A percentile compares a stretch with the other conserved stretches of the same genome.
Conservation (phyloP, 2,113 vertebrate genomes). For the Scolopax mira region DNA sequence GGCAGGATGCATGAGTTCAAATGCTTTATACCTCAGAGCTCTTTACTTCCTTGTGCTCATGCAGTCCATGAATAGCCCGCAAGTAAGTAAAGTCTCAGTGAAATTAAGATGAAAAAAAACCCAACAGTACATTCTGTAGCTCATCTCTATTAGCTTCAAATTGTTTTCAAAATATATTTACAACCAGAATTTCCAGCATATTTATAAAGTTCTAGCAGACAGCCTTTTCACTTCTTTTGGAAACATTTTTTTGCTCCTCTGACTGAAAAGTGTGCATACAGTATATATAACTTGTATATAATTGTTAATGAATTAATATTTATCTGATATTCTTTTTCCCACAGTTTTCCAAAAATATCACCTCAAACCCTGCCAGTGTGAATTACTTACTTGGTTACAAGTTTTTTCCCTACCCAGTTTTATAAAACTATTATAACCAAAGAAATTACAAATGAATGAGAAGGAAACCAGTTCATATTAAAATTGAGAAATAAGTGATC, state of each 20-base stretch:
- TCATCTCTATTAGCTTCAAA: neutral
- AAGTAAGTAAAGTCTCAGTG: neutral
- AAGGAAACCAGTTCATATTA: neutral
- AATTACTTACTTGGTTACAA: neutral
- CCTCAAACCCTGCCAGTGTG: neutral
- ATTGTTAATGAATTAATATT: neutral
- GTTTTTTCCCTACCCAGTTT: neutral
- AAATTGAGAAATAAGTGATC: neutral
- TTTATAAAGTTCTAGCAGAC: neutral
- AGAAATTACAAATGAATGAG: neutral
- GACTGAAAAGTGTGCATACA: neutral
- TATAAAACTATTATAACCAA: neutral
- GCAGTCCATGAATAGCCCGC: neutral
- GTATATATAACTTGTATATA: neutral
- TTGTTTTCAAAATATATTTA: neutral
- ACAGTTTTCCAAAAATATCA: neutral
- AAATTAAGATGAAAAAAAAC: neutral
- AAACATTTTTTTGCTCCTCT: neutral
- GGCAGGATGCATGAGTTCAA: neutral
- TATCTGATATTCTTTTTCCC: neutral
- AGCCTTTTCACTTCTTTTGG: neutral
- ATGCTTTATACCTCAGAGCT: neutral
- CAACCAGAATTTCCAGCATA: neutral
- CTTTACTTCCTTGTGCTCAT: neutral
- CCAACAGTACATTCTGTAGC: neutral